Base-by-base conservation (phyloP, 2,888 invertebrate genomes). In the Byasa hedistus region DNA sequence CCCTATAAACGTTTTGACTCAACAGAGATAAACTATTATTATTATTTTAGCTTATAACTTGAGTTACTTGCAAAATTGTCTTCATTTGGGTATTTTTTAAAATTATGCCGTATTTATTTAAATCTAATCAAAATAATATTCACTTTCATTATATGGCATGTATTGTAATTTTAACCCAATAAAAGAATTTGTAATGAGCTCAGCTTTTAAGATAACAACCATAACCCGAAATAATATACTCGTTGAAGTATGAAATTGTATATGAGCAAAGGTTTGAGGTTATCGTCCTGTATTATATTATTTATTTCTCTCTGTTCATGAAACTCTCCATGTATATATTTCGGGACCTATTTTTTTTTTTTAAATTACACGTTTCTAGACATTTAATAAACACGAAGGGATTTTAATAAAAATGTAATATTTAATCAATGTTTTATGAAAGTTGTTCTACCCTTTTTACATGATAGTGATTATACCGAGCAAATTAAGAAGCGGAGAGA, bases 391-490 rank as follows among this genome's bases (percentile, higher is more conserved):
- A 17, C 15, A 44, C 19, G 44, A 2, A 19, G 44, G 12, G 15
- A 44, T 3, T 19, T 15, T 17, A 2, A 44, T 15, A 44, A 44
- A 44, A 17, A 17, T 44, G 15, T 44, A 32, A 32, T 32, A 32
- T 32, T 32, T 32, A 32, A 44, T 44, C 44, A 17, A 19, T 44
- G 17, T 44, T 44, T 44, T 17, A 17, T 44, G 4, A 44, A 44
- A 44, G 2, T n/a, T 5, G 52, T 21, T 22, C 24, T 52, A 61
- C 52, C 22, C 51, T n/a, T n/a, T 21, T 54, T 22, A 54, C 22
- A 61, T 39, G 44, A 24, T 44, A 39, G 55, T 61, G 55, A 61
- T 61, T 36, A 61, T 44, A 55, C 23, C 3, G 23, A 23, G 39
- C n/a, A 55, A 55, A 55, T 44, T 23, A 36, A 32, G 54, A 61